Evolutionary conservation across 2,113 vertebrate genomes (phyloP).

Genomic region (Sminthopsis crassicaudata): DNA sequence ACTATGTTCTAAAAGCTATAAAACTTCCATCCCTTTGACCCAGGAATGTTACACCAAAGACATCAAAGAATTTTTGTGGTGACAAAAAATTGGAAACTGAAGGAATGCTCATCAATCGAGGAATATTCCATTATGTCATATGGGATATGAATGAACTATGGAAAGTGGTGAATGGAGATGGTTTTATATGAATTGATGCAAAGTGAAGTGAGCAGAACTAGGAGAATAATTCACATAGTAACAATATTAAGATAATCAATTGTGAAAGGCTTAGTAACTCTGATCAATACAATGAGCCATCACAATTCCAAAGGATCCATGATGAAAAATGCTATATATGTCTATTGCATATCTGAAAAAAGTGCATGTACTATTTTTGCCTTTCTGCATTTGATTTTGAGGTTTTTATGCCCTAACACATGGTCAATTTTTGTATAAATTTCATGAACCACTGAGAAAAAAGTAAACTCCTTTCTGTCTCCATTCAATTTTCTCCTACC

Average conservation of each 20-base stretch:
- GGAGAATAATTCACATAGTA: background rate
- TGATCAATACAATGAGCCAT: background rate
- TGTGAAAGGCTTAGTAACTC: background rate
- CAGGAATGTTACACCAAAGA: background rate
- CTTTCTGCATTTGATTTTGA: no score
- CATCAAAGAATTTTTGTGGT: background rate
- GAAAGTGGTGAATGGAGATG: background rate
- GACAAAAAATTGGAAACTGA: background rate
- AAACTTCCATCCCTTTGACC: background rate
- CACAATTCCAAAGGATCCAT: background rate
- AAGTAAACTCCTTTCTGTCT: no score
- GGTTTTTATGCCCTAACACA: no score
- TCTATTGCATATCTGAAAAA: no score
- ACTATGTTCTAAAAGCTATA: background rate
- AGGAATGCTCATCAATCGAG: background rate
- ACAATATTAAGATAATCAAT: background rate
- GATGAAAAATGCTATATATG: background rate
- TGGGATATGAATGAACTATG: background rate
- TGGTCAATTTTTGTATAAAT: no score
- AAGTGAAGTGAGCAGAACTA: background rate
- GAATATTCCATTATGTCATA: background rate
- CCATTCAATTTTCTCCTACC: no score
- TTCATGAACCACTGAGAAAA: no score
- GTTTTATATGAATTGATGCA: background rate
- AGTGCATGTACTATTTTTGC: no score